Evolutionary conservation across 2,888 invertebrate species (phyloP), one percentile per base, ranked within the genome.

Genomic region (Ennomos erosarius): DNA sequence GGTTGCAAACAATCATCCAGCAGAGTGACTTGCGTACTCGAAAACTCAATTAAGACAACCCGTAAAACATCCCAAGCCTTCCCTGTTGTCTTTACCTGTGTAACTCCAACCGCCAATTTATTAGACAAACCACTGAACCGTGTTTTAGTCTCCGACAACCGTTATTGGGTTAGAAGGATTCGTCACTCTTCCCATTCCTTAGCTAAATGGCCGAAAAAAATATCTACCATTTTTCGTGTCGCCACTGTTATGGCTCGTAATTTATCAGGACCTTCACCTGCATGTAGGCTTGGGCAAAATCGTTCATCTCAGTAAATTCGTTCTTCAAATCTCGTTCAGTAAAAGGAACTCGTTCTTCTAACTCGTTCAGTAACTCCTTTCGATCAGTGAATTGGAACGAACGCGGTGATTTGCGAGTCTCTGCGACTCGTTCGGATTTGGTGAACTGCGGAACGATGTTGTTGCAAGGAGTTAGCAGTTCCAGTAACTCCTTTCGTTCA

Each of bases 241-340:
- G 46, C 40, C 51, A 62, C 62, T 56, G 55, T 54, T 68, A 63
- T 50, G 47, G 59, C 53, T 61, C 52, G 61, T 72, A 71, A 78
- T 81, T 79, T 80, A 78, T 83, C 69, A 71, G 64, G 65, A 58
- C 63, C 70, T 74, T 82, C 86, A 85, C 82, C 84, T 83, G 84
- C 78, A 75, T 67, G 65, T n/a, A n/a, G n/a, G n/a, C n/a, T n/a
- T n/a, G n/a, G n/a, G n/a, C n/a, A n/a, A n/a, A n/a, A n/a, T n/a
- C n/a, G n/a, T n/a, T n/a, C n/a, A n/a, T n/a, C n/a, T n/a, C n/a
- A n/a, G n/a, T n/a, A n/a, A n/a, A n/a, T n/a, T n/a, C n/a, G n/a
- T n/a, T n/a, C n/a, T n/a, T n/a, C n/a, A n/a, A n/a, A n/a, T n/a
- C n/a, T n/a, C n/a, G n/a, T n/a, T n/a, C n/a, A n/a, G n/a, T n/a